These are phyloP conservation scores for rat (Rattus norvegicus) DNA, from an alignment of 2,113 vertebrate species.

Conservation along the genomic window DNA sequence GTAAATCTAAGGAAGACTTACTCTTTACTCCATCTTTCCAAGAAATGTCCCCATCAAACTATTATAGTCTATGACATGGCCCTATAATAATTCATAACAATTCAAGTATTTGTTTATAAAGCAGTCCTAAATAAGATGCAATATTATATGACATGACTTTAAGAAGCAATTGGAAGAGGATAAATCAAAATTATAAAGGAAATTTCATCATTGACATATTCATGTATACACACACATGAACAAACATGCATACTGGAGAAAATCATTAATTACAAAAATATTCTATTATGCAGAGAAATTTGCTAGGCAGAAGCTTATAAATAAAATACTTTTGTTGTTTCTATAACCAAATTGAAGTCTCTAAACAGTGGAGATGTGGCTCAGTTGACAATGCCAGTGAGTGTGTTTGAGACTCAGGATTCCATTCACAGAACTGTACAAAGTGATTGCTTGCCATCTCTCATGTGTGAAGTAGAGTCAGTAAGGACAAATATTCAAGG, in stretches of 20 bases:
- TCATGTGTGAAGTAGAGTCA: background rate
- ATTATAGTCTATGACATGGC: background rate
- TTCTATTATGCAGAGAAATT: background rate
- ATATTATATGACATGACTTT: background rate
- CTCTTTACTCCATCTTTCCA: background rate
- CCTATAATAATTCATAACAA: background rate
- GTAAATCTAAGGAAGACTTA: background rate
- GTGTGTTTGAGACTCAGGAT: background rate
- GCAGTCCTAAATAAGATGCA: background rate
- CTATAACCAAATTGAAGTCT: background rate
- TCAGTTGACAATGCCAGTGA: background rate
- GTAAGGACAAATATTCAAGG: background rate
- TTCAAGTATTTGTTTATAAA: background rate
- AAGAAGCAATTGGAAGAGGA: background rate
- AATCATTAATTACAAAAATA: background rate
- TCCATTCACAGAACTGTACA: background rate
- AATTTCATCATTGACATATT: background rate
- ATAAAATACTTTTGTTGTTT: background rate
- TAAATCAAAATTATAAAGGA: background rate
- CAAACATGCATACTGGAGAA: background rate
- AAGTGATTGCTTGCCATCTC: background rate
- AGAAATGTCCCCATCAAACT: background rate
- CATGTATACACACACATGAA: background rate
- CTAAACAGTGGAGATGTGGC: fast-evolving
- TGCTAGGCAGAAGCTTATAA: background rate